Percentiles rank a stretch among this genome's conserved stretches.
phyloP scores from a whole-genome alignment of 2,888 invertebrate genomes.

The Ceraclea dissimilis region DNA sequence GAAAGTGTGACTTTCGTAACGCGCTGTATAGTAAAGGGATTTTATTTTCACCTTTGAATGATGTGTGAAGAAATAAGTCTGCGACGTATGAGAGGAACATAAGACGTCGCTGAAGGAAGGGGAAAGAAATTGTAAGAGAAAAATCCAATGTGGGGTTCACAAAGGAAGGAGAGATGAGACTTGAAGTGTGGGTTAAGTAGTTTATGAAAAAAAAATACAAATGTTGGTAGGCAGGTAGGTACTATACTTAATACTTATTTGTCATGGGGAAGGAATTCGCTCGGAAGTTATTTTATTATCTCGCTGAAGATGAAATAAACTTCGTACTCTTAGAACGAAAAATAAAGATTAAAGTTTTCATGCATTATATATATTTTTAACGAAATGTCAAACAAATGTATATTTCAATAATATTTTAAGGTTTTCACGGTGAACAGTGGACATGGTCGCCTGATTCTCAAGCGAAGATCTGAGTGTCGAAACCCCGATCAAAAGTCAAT shows the following conservation, averaged over 20 bases:
- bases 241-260: background rate
- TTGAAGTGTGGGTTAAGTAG: constrained; percentile 3
- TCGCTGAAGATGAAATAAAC: background rate
- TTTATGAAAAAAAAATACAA: background rate
- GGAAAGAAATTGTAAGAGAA: constrained; percentile 3
- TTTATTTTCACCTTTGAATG: constrained; percentile 15
- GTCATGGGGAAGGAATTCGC: background rate
- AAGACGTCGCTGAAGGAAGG: constrained; percentile 5
- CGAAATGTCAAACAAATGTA: too few species aligned
- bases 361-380: too few species aligned
- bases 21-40: constrained; percentile 9
- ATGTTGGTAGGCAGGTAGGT: too few species aligned
- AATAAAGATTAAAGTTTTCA: too few species aligned
- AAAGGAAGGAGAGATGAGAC: background rate
- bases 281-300: background rate
- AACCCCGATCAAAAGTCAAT: too few species aligned
- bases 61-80: constrained; percentile 8
- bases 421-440: too few species aligned
- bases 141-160: constrained; percentile 8
- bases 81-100: too few species aligned
- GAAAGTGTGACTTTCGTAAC: constrained; percentile 1
- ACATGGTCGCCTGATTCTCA: too few species aligned
- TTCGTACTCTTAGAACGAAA: too few species aligned
- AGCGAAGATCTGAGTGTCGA: too few species aligned
- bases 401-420: too few species aligned